Evolutionary conservation across 1,140 invertebrate genomes (phyloP), one percentile per base, ranked within the genome.

Genomic region (Yoshiicerus persimilis): DNA sequence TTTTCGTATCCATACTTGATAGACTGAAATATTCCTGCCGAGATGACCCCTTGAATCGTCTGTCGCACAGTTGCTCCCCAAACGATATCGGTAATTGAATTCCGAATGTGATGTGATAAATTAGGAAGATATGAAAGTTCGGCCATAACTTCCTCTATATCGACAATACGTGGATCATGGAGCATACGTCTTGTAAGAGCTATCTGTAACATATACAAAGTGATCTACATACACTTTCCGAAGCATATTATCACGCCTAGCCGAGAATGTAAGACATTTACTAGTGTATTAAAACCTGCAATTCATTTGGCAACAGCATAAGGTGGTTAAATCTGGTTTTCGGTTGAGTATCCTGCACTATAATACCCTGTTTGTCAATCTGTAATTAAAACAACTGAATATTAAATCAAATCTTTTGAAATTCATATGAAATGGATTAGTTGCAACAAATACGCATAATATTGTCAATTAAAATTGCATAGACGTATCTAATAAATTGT

Each of bases 81-180:
- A 20, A 91, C 89, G 25, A 88, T 64, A 4, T 89, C 84, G 20
- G 80, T 32, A 36, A 90, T 87, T 4, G 89, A 56, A 56, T 41
- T 87, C 9, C 89, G 56, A 30, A 90, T 34, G 23, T 66, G 87
- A 16, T n/a, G 16, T 1, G 36, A 25, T 30, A 89, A 25, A 62
- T 87, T 77, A 0, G 87, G 86, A 0, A 86, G 8, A 38, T 88
- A 88, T 10, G 87, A 86, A 16, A 90, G 32, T 36, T 92, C 91
- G 38, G 90, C 86, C 66, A 93, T 91, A 25, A 91, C 91, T 30
- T 92, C 91, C 36, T 94, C 89, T 25, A 90, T 84, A 27, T 90
- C 89, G 39, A n/a, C 30, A 1, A 90, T 25, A 8, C 86, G 41
- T 5, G 88, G 87, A 75, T 90, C 89, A n/a, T 38, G 38, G 6